These are phyloP conservation scores for Probosciger aterrimus DNA, from an alignment of 2,113 vertebrate species.

Conservation along the genomic window DNA sequence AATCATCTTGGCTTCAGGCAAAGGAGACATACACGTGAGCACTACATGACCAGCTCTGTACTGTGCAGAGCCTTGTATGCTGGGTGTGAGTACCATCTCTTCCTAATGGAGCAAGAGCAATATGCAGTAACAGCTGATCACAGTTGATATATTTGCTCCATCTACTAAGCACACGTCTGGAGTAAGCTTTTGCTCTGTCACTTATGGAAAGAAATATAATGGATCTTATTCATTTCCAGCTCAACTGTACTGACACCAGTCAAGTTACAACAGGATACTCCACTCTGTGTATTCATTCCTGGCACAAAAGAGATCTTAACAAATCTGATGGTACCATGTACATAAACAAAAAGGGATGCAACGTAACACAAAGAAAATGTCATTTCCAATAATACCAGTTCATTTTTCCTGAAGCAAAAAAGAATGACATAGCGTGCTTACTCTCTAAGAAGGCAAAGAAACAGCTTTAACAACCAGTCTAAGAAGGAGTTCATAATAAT, in stretches of 20 bases:
- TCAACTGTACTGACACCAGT: neutral
- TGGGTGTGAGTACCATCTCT: neutral
- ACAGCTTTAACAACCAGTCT: neutral
- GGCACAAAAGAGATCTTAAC: neutral
- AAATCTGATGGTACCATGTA: neutral
- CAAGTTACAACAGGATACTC: neutral
- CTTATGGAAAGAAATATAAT: neutral
- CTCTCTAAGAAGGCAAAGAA: neutral
- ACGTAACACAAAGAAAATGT: neutral
- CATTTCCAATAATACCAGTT: neutral
- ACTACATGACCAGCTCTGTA: neutral
- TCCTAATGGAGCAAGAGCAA: neutral
- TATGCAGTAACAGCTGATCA: fast-evolving
- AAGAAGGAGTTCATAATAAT: neutral
- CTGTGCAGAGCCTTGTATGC: neutral
- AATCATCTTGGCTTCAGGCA: neutral
- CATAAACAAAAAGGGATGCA: neutral
- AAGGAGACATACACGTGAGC: neutral
- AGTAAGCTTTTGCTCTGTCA: neutral
- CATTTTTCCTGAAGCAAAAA: neutral
- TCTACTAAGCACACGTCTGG: neutral
- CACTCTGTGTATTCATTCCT: neutral
- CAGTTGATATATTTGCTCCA: neutral
- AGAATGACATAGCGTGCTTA: neutral
- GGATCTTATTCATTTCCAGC: neutral